Conservation (phyloP, 2,888 invertebrate species). For the Onthophagus sagittarius region DNA sequence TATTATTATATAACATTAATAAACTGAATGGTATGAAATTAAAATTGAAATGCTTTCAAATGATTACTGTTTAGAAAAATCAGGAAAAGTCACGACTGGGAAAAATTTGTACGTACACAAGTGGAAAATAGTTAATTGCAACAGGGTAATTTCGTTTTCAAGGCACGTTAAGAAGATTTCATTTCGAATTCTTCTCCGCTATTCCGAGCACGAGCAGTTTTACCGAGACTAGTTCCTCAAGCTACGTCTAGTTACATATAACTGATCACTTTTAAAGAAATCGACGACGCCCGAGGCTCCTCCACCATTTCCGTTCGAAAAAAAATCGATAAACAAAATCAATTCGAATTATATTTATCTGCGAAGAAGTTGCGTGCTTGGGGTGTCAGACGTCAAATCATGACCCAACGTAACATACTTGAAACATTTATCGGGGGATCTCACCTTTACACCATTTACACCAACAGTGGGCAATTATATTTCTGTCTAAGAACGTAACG, state of each 20-base stretch:
- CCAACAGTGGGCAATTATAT: constrained; percentile 4
- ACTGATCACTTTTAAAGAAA: constrained; percentile 38
- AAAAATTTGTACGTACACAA: constrained; percentile 18
- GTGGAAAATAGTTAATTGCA: constrained; percentile 29
- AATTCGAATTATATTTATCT: too few relatives aligned
- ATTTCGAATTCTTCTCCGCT: constrained; percentile 38
- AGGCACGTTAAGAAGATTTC: constrained; percentile 42
- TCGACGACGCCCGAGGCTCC: constrained; percentile 1
- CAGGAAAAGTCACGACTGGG: neutral
- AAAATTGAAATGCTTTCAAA: too few relatives aligned
- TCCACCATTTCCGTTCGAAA: neutral
- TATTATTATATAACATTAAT: too few relatives aligned
- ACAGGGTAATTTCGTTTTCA: constrained; percentile 40
- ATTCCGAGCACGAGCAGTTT: constrained; percentile 38
- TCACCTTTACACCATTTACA: neutral
- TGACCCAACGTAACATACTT: neutral
- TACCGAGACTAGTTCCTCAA: constrained; percentile 37
- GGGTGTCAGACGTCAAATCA: neutral
- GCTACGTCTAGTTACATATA: constrained; percentile 39
- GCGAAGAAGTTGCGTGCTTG: neutral
- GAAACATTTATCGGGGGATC: neutral
- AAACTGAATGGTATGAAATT: too few relatives aligned
- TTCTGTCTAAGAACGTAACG: constrained; percentile 6
- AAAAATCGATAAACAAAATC: constrained; percentile 27
- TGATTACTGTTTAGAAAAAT: neutral